phyloP scores from a whole-genome alignment of 1,140 invertebrate species.

The Penaeus chinensis region DNA sequence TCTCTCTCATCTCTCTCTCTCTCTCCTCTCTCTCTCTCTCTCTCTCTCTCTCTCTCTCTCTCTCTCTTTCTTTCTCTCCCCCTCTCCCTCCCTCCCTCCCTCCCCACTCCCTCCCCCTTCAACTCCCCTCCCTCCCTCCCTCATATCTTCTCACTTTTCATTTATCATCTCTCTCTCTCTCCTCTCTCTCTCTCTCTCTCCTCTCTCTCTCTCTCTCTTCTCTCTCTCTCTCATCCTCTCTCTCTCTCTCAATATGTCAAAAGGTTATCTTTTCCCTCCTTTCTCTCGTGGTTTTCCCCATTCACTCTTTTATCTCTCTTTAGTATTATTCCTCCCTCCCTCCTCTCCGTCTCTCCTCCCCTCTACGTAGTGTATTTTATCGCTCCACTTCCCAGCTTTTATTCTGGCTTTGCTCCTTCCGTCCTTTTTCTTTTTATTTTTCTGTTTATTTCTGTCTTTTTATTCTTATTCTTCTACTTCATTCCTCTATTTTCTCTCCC shows the following conservation, averaged over 20 bases:
- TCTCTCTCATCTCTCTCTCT: neutral
- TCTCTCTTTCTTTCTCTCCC: neutral
- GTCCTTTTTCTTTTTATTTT: no score
- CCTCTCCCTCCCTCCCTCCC: neutral
- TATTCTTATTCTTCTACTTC: neutral
- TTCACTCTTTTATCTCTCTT: neutral
- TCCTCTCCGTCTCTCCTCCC: slow-evolving; percentile 1
- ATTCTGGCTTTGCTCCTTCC: no score
- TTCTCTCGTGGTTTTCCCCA: neutral
- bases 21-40: neutral
- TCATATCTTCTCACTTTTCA: neutral
- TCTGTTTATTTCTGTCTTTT: no score
- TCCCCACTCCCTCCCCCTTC: neutral
- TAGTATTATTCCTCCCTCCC: neutral
- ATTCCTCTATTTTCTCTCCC: neutral
- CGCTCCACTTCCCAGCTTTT: no score
- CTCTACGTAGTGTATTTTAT: no score
- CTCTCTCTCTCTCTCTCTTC: slow-evolving; percentile 6
- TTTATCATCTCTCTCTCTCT: neutral
- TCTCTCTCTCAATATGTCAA: neutral
- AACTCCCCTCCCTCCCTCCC: neutral
- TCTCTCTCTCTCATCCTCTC: neutral
- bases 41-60: neutral
- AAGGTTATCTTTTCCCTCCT: neutral
- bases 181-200: neutral